A percentile compares a stretch with the other conserved stretches of the same genome.
Evolutionary conservation across 2,888 invertebrate species (phyloP).

Genomic region (Tetragonula carbonaria): DNA sequence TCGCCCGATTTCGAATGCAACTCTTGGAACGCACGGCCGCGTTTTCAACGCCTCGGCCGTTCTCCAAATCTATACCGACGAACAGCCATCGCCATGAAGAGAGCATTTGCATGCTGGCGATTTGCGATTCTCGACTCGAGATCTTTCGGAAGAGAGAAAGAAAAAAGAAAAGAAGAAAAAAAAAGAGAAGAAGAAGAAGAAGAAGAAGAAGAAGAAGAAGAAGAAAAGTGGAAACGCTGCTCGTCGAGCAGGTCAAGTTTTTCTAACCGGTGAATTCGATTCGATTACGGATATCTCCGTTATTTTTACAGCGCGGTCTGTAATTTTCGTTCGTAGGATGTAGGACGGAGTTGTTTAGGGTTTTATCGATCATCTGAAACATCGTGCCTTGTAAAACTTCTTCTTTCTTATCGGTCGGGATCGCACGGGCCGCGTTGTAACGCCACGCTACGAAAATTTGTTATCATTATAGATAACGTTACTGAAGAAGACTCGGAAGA

Average conservation of each 20-base stretch:
- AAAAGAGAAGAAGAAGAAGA: no score
- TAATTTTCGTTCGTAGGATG: background rate
- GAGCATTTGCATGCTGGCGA: slow-evolving; percentile 68
- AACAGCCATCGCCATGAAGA: slow-evolving; percentile 54
- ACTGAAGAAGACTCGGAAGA: no score
- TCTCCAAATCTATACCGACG: slow-evolving; percentile 40
- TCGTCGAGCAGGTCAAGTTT: background rate
- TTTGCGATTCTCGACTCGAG: slow-evolving; percentile 47
- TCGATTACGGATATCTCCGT: background rate
- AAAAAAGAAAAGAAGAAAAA: no score
- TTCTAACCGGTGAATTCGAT: background rate
- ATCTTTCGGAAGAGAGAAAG: background rate
- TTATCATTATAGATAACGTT: background rate
- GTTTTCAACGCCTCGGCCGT: background rate
- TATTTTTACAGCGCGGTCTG: background rate
- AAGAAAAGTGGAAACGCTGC: no score
- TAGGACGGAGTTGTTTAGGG: background rate
- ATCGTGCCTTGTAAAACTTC: background rate
- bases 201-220: no score
- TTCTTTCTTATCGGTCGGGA: background rate
- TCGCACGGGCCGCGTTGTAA: background rate
- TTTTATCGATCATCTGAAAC: background rate
- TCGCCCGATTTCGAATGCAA: slow-evolving; percentile 58
- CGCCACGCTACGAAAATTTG: background rate
- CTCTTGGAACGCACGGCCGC: slow-evolving; percentile 34